These are phyloP conservation scores for Clamator glandarius DNA, from an alignment of 2,797 vertebrate genomes.

Conservation along the genomic window DNA sequence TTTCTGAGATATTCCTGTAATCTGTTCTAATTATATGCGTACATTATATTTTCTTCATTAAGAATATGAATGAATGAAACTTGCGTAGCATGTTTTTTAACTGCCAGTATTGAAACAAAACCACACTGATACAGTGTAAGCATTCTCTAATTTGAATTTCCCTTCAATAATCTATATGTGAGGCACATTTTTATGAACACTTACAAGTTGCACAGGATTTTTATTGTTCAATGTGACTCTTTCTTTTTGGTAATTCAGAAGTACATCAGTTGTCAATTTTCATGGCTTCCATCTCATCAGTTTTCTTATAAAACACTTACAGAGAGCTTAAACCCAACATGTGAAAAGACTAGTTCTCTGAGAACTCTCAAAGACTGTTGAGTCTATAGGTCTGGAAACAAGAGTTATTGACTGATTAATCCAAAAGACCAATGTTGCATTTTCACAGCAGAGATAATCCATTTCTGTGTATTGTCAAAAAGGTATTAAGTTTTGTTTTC, in stretches of 20 bases:
- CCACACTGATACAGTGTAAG: not conserved
- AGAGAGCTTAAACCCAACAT: not conserved
- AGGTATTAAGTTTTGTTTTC: conserved; percentile 40
- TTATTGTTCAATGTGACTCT: not conserved
- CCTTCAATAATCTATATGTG: not conserved
- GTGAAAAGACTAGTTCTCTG: not conserved
- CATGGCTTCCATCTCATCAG: not conserved
- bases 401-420: not conserved
- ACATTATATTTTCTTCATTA: not conserved
- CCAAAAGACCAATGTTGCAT: not conserved
- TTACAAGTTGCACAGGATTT: not conserved
- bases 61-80: not conserved
- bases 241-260: not conserved
- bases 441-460: not conserved
- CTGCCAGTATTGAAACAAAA: not conserved
- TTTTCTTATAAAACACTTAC: not conserved
- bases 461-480: conserved; percentile 1
- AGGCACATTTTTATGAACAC: not conserved
- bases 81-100: not conserved
- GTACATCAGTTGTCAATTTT: not conserved
- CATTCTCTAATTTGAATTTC: not conserved
- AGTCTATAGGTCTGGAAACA: not conserved
- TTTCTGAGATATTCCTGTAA: conserved; percentile 18
- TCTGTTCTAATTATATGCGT: conserved; percentile 6
- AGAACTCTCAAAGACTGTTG: not conserved